A percentile compares a stretch with the other conserved stretches of the same genome.
Evolutionary conservation across 2,888 invertebrate species (phyloP).

Genomic region (Heliconius erato): DNA sequence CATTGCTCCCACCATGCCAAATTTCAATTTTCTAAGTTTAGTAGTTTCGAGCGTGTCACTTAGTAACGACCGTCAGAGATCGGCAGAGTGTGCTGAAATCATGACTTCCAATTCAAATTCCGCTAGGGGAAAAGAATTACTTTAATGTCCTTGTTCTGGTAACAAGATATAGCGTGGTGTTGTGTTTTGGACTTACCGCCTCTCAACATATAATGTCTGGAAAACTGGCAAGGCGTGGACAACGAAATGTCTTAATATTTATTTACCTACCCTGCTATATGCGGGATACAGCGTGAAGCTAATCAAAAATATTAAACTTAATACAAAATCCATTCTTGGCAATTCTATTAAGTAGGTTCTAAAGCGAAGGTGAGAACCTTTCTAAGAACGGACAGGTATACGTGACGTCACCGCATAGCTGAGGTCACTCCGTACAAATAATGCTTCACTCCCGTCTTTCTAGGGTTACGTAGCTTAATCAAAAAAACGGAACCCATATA

Average conservation of each 20-base stretch:
- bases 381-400: slow-evolving; percentile 54
- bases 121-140: too few species aligned
- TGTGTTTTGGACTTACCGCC: not conserved
- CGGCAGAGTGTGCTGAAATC: too few species aligned
- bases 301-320: not conserved
- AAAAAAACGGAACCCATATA: not conserved
- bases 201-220: not conserved
- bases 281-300: not conserved
- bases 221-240: not conserved
- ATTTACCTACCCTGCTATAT: not conserved
- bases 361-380: slow-evolving; percentile 33
- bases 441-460: not conserved
- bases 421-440: slow-evolving; percentile 43
- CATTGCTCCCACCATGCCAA: too few species aligned
- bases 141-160: not conserved
- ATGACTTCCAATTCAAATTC: too few species aligned
- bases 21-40: too few species aligned
- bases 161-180: too few species aligned
- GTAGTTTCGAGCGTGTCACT: too few species aligned
- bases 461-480: not conserved
- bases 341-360: slow-evolving; percentile 24
- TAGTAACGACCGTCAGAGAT: too few species aligned
- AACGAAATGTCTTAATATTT: not conserved
- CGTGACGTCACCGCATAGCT: slow-evolving; percentile 52
- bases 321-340: slow-evolving; percentile 18